phyloP scores from a whole-genome alignment of 2,113 vertebrate species.

The Lipophrys pholis region DNA sequence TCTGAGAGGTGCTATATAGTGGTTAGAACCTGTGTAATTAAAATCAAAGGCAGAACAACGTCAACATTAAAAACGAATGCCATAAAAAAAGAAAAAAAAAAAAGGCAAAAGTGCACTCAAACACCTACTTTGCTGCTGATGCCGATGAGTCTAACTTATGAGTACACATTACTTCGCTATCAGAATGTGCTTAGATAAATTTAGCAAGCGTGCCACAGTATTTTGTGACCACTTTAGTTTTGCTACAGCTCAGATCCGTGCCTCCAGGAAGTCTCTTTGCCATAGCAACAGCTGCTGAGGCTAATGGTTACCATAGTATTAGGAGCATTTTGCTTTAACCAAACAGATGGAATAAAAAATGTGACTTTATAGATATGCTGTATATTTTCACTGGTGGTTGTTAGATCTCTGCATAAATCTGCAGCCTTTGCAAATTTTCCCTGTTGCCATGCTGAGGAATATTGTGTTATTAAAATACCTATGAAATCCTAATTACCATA shows the following conservation, averaged over 20 bases:
- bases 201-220: background rate
- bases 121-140: background rate
- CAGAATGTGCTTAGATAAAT: background rate
- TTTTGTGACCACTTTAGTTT: constrained; percentile 3
- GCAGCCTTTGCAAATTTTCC: too few species aligned
- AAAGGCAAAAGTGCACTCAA: background rate
- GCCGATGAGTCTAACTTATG: background rate
- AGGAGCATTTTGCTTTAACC: constrained; percentile 9
- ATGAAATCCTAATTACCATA: constrained; percentile 4
- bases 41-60: too few species aligned
- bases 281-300: constrained; percentile 28
- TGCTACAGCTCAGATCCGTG: constrained; percentile 10
- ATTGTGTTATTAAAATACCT: too few species aligned
- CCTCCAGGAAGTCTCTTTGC: constrained; percentile 9
- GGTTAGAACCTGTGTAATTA: too few species aligned
- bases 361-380: background rate
- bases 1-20: too few species aligned
- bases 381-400: background rate
- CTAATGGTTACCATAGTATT: constrained; percentile 17
- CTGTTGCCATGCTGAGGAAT: too few species aligned
- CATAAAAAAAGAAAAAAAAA: too few species aligned
- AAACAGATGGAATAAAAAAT: constrained; percentile 5
- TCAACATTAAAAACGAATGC: too few species aligned
- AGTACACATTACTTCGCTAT: background rate
- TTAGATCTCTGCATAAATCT: background rate